Evolutionary conservation across 2,888 invertebrate species (phyloP).

Genomic region (Leptinotarsa tumamoca): DNA sequence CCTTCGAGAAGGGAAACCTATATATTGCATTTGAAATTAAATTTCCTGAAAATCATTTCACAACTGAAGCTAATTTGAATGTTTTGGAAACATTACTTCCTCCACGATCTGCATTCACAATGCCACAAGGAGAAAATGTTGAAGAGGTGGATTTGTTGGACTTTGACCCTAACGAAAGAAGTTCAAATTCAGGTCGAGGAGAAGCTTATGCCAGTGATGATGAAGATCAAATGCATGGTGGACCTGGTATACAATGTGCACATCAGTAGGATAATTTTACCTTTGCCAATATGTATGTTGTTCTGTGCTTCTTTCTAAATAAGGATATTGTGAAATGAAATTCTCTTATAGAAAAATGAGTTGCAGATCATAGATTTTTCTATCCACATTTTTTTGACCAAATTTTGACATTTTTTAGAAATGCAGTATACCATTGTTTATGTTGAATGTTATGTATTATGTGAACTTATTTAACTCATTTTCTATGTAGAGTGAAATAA

Average conservation of each 20-base stretch:
- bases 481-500: slow-evolving; percentile 42
- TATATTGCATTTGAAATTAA: slow-evolving; percentile 87
- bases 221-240: slow-evolving; percentile 73
- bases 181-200: slow-evolving; percentile 68
- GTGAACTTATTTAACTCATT: slow-evolving; percentile 43
- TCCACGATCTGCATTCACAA: slow-evolving; percentile 75
- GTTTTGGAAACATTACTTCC: slow-evolving; percentile 82
- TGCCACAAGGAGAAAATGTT: slow-evolving; percentile 84
- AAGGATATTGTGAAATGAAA: slow-evolving; percentile 57
- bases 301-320: slow-evolving; percentile 65
- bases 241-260: slow-evolving; percentile 79
- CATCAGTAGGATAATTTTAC: slow-evolving; percentile 74
- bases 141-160: slow-evolving; percentile 89
- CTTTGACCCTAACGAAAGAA: slow-evolving; percentile 74
- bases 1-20: slow-evolving; percentile 88
- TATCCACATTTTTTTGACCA: slow-evolving; percentile 28
- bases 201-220: slow-evolving; percentile 82
- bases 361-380: slow-evolving; percentile 34
- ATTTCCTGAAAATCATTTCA: slow-evolving; percentile 87
- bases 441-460: slow-evolving; percentile 32
- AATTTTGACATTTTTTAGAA: slow-evolving; percentile 34
- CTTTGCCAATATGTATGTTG: slow-evolving; percentile 51
- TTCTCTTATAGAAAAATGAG: slow-evolving; percentile 46
- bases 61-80: slow-evolving; percentile 75
- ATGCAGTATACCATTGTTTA: slow-evolving; percentile 26